Conservation (phyloP, 64 coral and sea anemone genomes). For the Porites lutea region DNA sequence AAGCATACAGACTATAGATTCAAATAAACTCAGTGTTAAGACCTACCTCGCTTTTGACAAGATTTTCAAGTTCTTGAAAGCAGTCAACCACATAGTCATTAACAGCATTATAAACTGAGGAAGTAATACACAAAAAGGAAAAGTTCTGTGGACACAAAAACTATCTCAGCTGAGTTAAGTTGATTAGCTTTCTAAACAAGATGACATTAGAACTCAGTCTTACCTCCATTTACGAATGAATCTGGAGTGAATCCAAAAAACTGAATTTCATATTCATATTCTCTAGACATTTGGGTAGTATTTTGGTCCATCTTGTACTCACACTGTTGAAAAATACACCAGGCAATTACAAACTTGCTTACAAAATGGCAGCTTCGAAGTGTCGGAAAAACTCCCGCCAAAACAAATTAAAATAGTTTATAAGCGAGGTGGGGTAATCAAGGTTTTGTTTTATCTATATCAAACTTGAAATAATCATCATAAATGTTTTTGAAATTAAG, state of each 20-base stretch:
- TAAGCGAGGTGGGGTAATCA: background rate
- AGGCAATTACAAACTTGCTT: background rate
- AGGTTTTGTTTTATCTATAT: background rate
- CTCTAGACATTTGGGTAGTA: background rate
- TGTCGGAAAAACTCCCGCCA: constrained; percentile 8
- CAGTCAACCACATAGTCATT: constrained; percentile 89
- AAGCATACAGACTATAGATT: background rate
- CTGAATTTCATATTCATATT: constrained; percentile 85
- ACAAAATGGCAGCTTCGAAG: background rate
- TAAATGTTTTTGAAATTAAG: background rate
- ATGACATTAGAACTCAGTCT: background rate
- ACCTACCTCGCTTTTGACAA: constrained; percentile 77
- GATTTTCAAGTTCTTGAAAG: constrained; percentile 88
- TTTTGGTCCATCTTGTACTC: constrained; percentile 29
- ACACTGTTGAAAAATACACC: background rate
- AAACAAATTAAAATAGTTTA: background rate
- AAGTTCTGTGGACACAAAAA: background rate
- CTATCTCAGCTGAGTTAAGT: background rate
- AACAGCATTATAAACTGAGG: constrained; percentile 89
- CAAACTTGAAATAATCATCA: background rate
- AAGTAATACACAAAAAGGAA: background rate
- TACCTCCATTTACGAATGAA: constrained; percentile 92
- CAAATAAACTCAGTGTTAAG: background rate
- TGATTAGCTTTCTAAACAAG: background rate
- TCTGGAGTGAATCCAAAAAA: constrained; percentile 92